Base-by-base conservation (phyloP, 2,113 vertebrate genomes). In the Gallinago jamesoni region DNA sequence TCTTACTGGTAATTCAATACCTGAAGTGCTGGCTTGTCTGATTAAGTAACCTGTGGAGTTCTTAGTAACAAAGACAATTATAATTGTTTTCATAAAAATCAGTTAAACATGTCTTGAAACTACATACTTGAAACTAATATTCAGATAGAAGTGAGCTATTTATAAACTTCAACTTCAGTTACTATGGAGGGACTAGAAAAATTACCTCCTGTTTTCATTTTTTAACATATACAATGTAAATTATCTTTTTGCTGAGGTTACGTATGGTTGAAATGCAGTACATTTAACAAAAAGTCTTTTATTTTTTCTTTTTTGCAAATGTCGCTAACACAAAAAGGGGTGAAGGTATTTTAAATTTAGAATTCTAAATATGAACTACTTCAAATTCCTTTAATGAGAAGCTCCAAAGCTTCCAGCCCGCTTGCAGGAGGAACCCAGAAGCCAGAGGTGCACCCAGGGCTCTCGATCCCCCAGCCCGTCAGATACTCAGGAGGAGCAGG, bases 1-100 rank as follows among this genome's bases (percentile, higher is more conserved):
- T 59, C 77, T 82, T 74, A 70, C 48, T 70, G n/a, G 48, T 67
- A 88, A 64, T 94, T 88, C 85, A 95, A 45, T 79, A 84, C 24
- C 73, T 41, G 28, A 89, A 96, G 96, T 74, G 87, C 84, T 93
- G 90, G 83, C 92, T 94, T 97, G 96, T 68, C 87, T 84, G 79
- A 86, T 84, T 93, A 95, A 79, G 75, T 70, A 87, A 97, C 78
- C 68, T 39, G 70, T n/a, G 48, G 90, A 79, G 82, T 57, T 96
- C 70, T 87, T 93, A 94, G 78, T 63, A 96, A 76, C 66, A 96
- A 89, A 91, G 85, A 75, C 62, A 84, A 91, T 24, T 53, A 52
- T 25, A 91, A 81, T 53, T 1, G 1, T 77, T 94, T 68, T 52
- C 35, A 50, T 72, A 93, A 87, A 66, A 84, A 62, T 92, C 69